These are phyloP conservation scores for Calephelis nemesis DNA, from an alignment of 1,140 invertebrate genomes.

Conservation along the genomic window DNA sequence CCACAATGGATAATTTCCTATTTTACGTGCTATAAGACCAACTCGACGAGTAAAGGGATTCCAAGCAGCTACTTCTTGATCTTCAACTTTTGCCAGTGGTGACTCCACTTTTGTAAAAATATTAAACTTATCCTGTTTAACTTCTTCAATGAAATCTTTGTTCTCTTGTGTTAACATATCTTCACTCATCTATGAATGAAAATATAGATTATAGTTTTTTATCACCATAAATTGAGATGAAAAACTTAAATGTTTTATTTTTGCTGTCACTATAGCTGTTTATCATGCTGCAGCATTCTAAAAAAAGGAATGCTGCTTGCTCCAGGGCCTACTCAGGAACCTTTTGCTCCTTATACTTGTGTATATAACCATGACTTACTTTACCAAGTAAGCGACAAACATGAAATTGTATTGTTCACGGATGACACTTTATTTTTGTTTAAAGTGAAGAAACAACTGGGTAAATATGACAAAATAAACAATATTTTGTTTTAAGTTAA, in stretches of 20 bases:
- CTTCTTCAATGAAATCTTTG: slow-evolving; percentile 89
- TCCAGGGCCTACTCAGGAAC: too few species aligned
- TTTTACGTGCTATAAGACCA: slow-evolving; percentile 95
- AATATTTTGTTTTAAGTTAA: too few species aligned
- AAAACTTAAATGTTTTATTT: neutral
- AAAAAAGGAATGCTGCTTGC: too few species aligned
- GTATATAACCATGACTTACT: too few species aligned
- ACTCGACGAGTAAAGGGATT: slow-evolving; percentile 82
- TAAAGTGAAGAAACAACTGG: too few species aligned
- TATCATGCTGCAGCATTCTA: too few species aligned
- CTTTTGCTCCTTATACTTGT: too few species aligned
- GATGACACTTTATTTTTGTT: too few species aligned
- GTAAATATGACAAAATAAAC: too few species aligned
- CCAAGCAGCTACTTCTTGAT: slow-evolving; percentile 83
- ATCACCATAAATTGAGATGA: slow-evolving; percentile 1
- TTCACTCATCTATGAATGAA: slow-evolving; percentile 80
- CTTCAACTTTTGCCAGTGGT: slow-evolving; percentile 74
- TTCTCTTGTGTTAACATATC: slow-evolving; percentile 90
- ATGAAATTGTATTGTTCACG: too few species aligned
- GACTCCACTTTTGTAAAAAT: slow-evolving; percentile 47
- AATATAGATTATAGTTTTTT: neutral
- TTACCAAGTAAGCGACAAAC: too few species aligned
- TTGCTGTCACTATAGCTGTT: too few species aligned
- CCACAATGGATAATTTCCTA: slow-evolving; percentile 97
- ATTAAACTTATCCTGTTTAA: slow-evolving; percentile 84